Evolutionary conservation across 2,797 vertebrate species (phyloP), one percentile per base, ranked within the genome.

Genomic region (Bradypodion pumilum): DNA sequence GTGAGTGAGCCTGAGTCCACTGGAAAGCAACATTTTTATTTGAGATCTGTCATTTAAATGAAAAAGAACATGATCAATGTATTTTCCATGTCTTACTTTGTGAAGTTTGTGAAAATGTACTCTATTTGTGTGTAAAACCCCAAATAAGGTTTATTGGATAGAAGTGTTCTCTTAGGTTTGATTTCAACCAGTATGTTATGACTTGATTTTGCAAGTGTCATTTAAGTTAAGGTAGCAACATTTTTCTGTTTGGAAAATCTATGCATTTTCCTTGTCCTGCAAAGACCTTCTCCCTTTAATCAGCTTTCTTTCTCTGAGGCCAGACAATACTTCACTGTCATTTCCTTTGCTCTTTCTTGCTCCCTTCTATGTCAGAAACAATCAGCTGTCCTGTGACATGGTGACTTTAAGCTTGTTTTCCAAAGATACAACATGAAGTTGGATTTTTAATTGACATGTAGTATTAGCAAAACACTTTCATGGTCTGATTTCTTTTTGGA

Each of bases 341-440:
- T 59, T 80, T 44, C 21, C 23, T 73, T 79, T 74, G 25, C 32
- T 79, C 13, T 68, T 66, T n/a, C 37, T 42, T 16, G 7, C 27
- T 8, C 60, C 27, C 10, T 59, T 74, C 32, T 74, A 56, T 35
- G 77, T 66, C 19, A 32, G 66, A 25, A 56, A 91, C 79, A 82
- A 89, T 89, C 82, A 82, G 80, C 75, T 89, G 88, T 91, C 82
- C 56, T 65, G 23, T 83, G 90, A 82, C 29, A 79, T 79, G 85
- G 85, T 90, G 74, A 65, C 29, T 44, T 68, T 42, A 86, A 59
- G 70, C 83, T 87, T 92, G 90, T 88, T 88, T 92, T 91, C 81
- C 66, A 7, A 81, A 62, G 82, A 52, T 82, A 80, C 83, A 87
- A 80, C 87, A 79, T 85, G 56, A 73, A 81, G 82, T 80, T 81